These are phyloP conservation scores for Halcyon chelicuti DNA, from an alignment of 2,797 vertebrate genomes.

Conservation along the genomic window DNA sequence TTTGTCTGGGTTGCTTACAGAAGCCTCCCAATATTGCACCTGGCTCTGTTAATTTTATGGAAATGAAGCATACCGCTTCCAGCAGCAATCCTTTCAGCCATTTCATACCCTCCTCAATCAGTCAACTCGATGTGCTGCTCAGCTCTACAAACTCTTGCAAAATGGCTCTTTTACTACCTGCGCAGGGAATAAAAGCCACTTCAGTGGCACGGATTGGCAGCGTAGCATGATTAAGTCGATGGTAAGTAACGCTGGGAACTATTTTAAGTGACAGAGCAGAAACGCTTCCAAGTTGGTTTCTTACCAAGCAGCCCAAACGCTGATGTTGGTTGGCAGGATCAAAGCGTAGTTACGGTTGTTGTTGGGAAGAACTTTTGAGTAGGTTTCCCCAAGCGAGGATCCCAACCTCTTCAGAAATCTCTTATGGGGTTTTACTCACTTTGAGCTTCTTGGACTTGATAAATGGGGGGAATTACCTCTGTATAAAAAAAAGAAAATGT, in stretches of 20 bases:
- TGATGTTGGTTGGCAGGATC: neutral
- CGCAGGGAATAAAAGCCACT: conserved; percentile 11
- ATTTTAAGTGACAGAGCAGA: conserved; percentile 3
- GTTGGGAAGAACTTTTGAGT: neutral
- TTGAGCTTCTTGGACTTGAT: neutral
- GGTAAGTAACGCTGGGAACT: neutral
- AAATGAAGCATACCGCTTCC: neutral
- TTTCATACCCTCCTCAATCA: neutral
- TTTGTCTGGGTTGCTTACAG: neutral
- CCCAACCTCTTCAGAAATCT: neutral
- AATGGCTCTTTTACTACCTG: conserved; percentile 27
- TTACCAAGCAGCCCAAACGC: neutral
- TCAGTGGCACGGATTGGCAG: neutral
- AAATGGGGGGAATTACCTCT: neutral
- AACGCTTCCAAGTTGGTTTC: conserved; percentile 19
- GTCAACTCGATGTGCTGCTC: neutral
- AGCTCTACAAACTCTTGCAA: neutral
- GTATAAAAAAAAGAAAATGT: neutral
- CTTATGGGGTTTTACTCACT: neutral
- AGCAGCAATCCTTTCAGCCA: conserved; percentile 1
- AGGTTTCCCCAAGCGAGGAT: neutral
- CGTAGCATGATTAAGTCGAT: neutral
- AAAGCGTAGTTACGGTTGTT: neutral
- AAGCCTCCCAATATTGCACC: neutral
- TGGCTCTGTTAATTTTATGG: conserved; percentile 31